Percentiles rank a stretch among this genome's conserved stretches.
Conservation (phyloP, 2,113 vertebrate species). For the Caretta caretta region DNA sequence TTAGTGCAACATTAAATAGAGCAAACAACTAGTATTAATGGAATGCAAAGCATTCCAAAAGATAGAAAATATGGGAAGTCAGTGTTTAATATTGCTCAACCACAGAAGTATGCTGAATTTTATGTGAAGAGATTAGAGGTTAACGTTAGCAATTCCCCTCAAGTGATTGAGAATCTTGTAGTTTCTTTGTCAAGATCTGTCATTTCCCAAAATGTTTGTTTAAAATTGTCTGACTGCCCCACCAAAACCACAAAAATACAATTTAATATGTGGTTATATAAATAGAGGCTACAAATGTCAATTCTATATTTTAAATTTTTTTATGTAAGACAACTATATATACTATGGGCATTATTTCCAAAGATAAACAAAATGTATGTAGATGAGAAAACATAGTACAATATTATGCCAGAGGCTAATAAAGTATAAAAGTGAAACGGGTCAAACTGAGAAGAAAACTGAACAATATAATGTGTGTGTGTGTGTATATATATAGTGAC, state of each 20-base stretch:
- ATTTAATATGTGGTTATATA: not conserved
- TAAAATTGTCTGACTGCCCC: not conserved
- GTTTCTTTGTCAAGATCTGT: not conserved
- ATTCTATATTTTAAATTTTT: not conserved
- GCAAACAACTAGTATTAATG: not conserved
- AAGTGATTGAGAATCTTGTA: not conserved
- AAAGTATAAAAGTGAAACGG: not conserved
- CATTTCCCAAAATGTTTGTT: fast-evolving
- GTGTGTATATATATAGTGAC: not conserved
- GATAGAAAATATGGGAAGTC: not conserved
- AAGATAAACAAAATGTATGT: not conserved
- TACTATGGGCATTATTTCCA: not conserved
- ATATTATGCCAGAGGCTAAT: not conserved
- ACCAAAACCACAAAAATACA: not conserved
- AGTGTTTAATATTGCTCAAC: not conserved
- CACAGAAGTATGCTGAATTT: not conserved
- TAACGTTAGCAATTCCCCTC: not conserved
- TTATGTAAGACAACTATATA: not conserved
- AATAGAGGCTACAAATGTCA: not conserved
- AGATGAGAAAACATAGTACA: not conserved
- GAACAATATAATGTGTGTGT: not conserved
- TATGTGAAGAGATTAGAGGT: not conserved
- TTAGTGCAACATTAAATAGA: slow-evolving; percentile 20
- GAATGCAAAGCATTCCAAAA: slow-evolving; percentile 12
- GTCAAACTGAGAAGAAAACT: not conserved